phyloP scores from a whole-genome alignment of 2,797 vertebrate species.

The Sebastes cheni region DNA sequence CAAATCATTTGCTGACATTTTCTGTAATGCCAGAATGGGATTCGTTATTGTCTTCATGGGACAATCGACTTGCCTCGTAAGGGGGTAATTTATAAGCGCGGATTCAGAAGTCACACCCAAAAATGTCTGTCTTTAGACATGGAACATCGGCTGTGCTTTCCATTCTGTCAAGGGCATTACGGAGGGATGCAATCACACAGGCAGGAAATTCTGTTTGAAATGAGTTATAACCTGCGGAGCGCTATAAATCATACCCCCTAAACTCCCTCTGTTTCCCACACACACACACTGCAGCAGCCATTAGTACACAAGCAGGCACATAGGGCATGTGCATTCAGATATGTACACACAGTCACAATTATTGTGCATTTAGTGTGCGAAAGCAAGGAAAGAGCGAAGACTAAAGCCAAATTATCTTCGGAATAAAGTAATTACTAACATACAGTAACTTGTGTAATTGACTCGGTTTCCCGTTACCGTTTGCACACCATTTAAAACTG shows the following conservation, averaged over 20 bases:
- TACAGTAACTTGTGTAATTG: conserved; percentile 51
- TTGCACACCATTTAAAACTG: conserved; percentile 51
- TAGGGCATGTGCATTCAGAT: conserved; percentile 10
- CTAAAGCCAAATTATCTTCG: conserved; percentile 19
- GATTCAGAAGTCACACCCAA: conserved; percentile 68
- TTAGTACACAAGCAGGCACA: conserved; percentile 14
- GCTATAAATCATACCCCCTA: conserved; percentile 70
- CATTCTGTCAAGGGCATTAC: conserved; percentile 80
- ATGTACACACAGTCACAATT: not conserved
- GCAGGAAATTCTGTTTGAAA: conserved; percentile 77
- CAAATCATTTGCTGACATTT: conserved; percentile 48
- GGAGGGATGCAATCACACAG: conserved; percentile 72
- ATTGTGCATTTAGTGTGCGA: not conserved
- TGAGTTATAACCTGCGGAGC: conserved; percentile 75
- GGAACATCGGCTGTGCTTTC: conserved; percentile 75
- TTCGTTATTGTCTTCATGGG: conserved; percentile 54
- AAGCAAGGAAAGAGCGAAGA: not conserved
- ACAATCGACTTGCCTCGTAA: conserved; percentile 57
- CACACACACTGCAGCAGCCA: conserved; percentile 37
- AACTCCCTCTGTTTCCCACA: conserved; percentile 39
- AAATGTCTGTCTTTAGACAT: conserved; percentile 78
- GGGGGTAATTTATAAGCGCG: conserved; percentile 70
- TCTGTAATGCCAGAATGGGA: conserved; percentile 40
- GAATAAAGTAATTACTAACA: conserved; percentile 60
- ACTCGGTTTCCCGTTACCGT: conserved; percentile 42